Percentiles rank a stretch among this genome's conserved stretches.
phyloP scores from a whole-genome alignment of 2,797 vertebrate genomes.

The Spatula versicolor region DNA sequence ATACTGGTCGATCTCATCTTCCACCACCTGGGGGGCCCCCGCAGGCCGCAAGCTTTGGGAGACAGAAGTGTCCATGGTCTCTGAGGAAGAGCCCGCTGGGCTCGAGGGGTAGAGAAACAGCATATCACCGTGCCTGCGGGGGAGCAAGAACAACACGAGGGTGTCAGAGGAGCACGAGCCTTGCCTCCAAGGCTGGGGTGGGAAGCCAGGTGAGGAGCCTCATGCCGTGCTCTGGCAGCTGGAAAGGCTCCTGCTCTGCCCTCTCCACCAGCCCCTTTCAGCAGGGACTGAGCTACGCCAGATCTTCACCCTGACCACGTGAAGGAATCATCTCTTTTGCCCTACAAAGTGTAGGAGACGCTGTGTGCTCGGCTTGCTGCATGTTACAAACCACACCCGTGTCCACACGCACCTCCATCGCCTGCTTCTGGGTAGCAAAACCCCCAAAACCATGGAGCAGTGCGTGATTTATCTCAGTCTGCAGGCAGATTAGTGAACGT shows the following conservation, averaged over 20 bases:
- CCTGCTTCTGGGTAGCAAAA: neutral
- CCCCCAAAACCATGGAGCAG: fast-evolving
- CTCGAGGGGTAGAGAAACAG: conserved; percentile 90
- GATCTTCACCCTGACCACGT: neutral
- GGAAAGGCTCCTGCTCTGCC: neutral
- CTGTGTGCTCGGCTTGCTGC: neutral
- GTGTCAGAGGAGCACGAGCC: neutral
- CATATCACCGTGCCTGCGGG: conserved; percentile 94
- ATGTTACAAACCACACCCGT: neutral
- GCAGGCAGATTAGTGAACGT: fast-evolving
- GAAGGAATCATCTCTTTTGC: neutral
- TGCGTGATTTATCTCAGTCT: fast-evolving
- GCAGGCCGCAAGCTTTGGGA: conserved; percentile 78
- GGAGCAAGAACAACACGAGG: neutral
- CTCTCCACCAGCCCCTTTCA: neutral
- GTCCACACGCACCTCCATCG: too few species aligned
- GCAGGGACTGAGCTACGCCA: neutral
- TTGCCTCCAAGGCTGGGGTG: neutral
- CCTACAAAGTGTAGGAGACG: neutral
- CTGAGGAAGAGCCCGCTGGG: conserved; percentile 86
- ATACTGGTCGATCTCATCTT: conserved; percentile 96
- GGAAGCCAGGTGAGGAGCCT: neutral
- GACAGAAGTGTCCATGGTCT: conserved; percentile 91
- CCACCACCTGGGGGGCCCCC: conserved; percentile 85
- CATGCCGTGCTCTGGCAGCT: neutral